phyloP scores from a whole-genome alignment of 2,888 invertebrate species.

The Parascotia fuliginaria region DNA sequence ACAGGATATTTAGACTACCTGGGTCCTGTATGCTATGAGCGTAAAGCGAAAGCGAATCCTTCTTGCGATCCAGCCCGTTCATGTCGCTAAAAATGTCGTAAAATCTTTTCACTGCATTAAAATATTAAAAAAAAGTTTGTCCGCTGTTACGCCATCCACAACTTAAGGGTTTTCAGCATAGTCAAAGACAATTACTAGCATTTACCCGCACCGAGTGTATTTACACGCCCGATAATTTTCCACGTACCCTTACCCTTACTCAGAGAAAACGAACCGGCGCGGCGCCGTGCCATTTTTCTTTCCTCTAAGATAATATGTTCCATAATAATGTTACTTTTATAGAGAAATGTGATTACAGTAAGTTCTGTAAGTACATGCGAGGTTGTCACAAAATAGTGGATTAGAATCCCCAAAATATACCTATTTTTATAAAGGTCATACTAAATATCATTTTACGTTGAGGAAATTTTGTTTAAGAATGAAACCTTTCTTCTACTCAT shows the following conservation, averaged over 20 bases:
- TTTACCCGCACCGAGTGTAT: constrained; percentile 24
- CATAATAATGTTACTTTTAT: constrained; percentile 2
- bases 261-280: constrained; percentile 16
- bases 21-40: too few species aligned
- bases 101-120: not conserved
- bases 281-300: constrained; percentile 9
- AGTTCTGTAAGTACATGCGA: not conserved
- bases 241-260: constrained; percentile 11
- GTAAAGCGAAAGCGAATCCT: too few species aligned
- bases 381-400: not conserved
- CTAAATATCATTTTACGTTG: not conserved
- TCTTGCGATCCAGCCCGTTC: too few species aligned
- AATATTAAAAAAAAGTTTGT: not conserved
- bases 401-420: not conserved
- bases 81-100: too few species aligned
- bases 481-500: not conserved
- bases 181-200: constrained; percentile 43
- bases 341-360: constrained; percentile 6
- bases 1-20: too few species aligned
- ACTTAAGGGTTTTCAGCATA: constrained; percentile 33
- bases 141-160: constrained; percentile 24
- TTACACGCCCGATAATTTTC: constrained; percentile 37
- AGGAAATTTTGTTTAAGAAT: not conserved
- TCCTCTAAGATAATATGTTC: constrained; percentile 6
- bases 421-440: not conserved